These are phyloP conservation scores for Pogonognathellus flavescens DNA, from an alignment of 1,140 invertebrate species.

Conservation along the genomic window DNA sequence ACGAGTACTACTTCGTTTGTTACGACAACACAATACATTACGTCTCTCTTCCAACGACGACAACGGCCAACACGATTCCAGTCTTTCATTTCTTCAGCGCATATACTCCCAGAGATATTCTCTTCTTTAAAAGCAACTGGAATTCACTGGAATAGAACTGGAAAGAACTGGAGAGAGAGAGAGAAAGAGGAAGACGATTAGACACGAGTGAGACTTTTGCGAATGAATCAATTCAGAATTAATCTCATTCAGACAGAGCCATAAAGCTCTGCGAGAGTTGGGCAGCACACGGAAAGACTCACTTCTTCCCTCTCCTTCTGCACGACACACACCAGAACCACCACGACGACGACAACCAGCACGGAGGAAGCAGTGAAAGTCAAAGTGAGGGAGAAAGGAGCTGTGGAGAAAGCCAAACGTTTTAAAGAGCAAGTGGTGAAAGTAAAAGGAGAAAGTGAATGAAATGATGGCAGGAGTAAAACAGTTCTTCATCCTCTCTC, in stretches of 20 bases:
- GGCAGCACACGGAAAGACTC: background rate
- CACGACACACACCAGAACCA: no score
- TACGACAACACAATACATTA: slow-evolving; percentile 1
- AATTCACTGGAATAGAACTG: background rate
- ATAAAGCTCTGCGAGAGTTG: background rate
- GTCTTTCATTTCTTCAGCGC: background rate
- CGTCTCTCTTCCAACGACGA: background rate
- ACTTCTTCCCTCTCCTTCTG: no score
- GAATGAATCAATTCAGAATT: slow-evolving; percentile 49
- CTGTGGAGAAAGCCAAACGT: background rate
- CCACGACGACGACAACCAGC: background rate
- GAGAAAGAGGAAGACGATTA: background rate
- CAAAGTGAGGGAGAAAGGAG: background rate
- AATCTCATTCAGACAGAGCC: slow-evolving; percentile 8
- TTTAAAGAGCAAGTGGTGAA: no score
- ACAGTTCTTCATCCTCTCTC: no score
- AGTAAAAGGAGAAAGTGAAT: no score
- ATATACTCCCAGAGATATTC: background rate
- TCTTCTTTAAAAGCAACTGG: slow-evolving; percentile 32
- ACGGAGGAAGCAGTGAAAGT: background rate
- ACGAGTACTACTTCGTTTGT: background rate
- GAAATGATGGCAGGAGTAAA: no score
- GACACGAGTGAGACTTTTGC: background rate
- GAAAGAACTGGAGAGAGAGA: background rate
- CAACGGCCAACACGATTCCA: background rate